phyloP scores from a whole-genome alignment of 2,888 invertebrate genomes.

The Orchesellides sinensis region DNA sequence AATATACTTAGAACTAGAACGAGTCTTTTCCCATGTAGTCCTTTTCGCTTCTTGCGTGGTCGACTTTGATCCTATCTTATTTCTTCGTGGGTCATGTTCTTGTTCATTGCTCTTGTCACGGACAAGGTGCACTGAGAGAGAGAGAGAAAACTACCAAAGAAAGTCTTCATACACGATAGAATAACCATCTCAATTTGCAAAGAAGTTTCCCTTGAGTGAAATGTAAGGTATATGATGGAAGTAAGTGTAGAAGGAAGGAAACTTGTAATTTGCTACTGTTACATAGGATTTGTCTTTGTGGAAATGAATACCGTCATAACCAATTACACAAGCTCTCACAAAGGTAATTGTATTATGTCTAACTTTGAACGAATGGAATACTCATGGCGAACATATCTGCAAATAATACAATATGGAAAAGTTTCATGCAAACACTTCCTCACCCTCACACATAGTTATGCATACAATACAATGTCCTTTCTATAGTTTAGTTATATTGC shows the following conservation, averaged over 20 bases:
- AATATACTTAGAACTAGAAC: slow-evolving; percentile 6
- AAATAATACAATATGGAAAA: not conserved
- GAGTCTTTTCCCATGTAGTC: not conserved
- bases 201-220: slow-evolving; percentile 29
- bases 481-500: no score
- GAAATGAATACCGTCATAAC: slow-evolving; percentile 59
- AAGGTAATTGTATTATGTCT: slow-evolving; percentile 47
- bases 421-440: not conserved
- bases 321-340: slow-evolving; percentile 45
- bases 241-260: slow-evolving; percentile 1
- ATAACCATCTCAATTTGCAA: slow-evolving; percentile 35
- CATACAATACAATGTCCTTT: no score
- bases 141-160: slow-evolving; percentile 8
- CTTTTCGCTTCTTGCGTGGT: slow-evolving; percentile 24
- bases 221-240: not conserved
- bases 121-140: slow-evolving; percentile 19
- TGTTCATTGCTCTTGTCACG: slow-evolving; percentile 10
- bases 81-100: slow-evolving; percentile 37
- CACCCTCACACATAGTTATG: no score
- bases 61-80: slow-evolving; percentile 11
- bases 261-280: slow-evolving; percentile 43
- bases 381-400: not conserved
- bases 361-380: slow-evolving; percentile 7
- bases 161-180: not conserved
- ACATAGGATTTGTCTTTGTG: slow-evolving; percentile 52